A percentile compares a stretch with the other conserved stretches of the same genome.
Conservation (phyloP, 53 echinoderm and acorn worm genomes). For the Echinometra lucunter region DNA sequence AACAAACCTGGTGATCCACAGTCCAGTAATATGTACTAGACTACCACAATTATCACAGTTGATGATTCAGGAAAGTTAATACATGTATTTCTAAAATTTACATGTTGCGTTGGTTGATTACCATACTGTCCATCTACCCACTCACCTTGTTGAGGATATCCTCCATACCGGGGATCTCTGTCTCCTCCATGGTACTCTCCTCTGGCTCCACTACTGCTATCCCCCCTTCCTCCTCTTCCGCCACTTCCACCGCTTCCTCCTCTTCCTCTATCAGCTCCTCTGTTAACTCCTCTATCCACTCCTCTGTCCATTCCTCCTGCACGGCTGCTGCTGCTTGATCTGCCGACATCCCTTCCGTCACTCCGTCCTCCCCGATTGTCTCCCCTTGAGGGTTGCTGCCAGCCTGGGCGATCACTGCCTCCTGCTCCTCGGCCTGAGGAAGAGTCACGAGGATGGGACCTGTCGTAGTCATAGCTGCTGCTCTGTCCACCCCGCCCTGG, state of each 20-base stretch:
- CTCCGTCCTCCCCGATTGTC: constrained; percentile 9
- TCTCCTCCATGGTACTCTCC: neutral
- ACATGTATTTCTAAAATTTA: too few relatives aligned
- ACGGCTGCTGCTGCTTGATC: neutral
- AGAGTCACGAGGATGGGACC: constrained; percentile 33
- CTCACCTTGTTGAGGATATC: neutral
- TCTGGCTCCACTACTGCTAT: neutral
- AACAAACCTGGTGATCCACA: too few relatives aligned
- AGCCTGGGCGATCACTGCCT: constrained; percentile 67
- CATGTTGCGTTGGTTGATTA: too few relatives aligned
- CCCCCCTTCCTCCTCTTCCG: constrained; percentile 5
- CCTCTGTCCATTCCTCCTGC: constrained; percentile 45
- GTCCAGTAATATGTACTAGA: too few relatives aligned
- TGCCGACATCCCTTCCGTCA: neutral
- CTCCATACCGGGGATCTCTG: constrained; percentile 39
- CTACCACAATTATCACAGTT: too few relatives aligned
- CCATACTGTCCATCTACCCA: neutral
- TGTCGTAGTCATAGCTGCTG: constrained; percentile 49
- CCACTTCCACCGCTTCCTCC: neutral
- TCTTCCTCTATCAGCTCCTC: constrained; percentile 11
- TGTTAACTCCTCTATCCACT: neutral
- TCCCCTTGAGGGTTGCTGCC: constrained; percentile 59
- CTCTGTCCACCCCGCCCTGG: constrained; percentile 20
- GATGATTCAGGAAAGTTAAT: too few relatives aligned
- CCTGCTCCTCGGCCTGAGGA: neutral